Conservation (phyloP, 2,113 vertebrate species). For the Lepisosteus osseus region DNA sequence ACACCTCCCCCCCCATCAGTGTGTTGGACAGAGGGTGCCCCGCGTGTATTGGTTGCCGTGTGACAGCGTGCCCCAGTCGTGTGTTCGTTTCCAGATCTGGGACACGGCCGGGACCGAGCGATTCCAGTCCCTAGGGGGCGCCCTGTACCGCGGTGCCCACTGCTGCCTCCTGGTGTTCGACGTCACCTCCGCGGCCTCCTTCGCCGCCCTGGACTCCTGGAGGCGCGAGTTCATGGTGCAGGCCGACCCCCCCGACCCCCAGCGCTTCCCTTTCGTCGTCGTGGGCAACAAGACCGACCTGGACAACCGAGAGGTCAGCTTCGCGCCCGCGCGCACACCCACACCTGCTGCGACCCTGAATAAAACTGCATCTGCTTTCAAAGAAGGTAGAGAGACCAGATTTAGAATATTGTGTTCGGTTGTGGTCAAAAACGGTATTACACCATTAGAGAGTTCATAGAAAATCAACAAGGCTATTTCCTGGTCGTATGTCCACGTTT, state of each 20-base stretch:
- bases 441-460: no score
- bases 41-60: no score
- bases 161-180: slow-evolving; percentile 59
- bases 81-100: slow-evolving; percentile 44
- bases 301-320: slow-evolving; percentile 44
- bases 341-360: no score
- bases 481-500: no score
- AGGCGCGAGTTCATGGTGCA: slow-evolving; percentile 54
- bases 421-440: no score
- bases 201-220: slow-evolving; percentile 44
- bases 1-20: neutral
- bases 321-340: no score
- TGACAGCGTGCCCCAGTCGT: neutral
- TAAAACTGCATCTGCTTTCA: no score
- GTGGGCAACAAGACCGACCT: slow-evolving; percentile 58
- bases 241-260: slow-evolving; percentile 36
- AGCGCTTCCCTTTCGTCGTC: slow-evolving; percentile 52
- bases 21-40: no score
- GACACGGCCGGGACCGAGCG: slow-evolving; percentile 57
- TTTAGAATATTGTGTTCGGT: no score
- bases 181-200: slow-evolving; percentile 46
- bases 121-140: slow-evolving; percentile 52
- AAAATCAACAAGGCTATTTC: no score
- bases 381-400: no score
- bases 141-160: slow-evolving; percentile 46